Evolutionary conservation across 2,797 vertebrate genomes (phyloP).

Genomic region (Platalea minor): DNA sequence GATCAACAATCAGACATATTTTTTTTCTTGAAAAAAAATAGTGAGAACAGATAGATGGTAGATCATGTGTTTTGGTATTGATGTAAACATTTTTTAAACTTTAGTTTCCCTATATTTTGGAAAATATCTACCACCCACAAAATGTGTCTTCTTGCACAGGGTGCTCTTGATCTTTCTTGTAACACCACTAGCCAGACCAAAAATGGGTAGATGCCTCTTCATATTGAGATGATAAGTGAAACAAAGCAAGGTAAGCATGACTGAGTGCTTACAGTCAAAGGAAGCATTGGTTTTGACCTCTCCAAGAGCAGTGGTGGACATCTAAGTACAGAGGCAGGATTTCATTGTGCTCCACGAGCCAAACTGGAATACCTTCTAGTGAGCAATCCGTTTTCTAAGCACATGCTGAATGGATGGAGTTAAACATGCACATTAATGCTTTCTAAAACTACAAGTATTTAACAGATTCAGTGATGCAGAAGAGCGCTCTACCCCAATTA

Average conservation of each 20-base stretch:
- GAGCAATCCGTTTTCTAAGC: neutral
- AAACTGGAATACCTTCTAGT: neutral
- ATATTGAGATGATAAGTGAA: neutral
- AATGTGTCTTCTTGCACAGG: neutral
- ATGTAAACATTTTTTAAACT: neutral
- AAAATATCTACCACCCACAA: neutral
- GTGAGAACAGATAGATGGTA: neutral
- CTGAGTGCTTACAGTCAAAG: neutral
- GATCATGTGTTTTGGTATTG: neutral
- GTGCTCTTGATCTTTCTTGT: neutral
- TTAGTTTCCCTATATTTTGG: neutral
- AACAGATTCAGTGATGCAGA: neutral
- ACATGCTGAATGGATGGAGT: neutral
- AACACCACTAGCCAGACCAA: neutral
- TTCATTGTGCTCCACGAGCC: neutral
- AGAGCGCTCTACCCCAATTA: neutral
- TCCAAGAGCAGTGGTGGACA: neutral
- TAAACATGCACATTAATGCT: neutral
- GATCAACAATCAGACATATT: neutral
- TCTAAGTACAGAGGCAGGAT: neutral
- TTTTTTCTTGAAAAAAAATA: neutral
- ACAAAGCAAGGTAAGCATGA: neutral
- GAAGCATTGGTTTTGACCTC: neutral
- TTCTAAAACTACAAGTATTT: constrained; percentile 10
- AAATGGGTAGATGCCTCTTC: neutral